These are phyloP conservation scores for Theretra japonica DNA, from an alignment of 2,888 invertebrate species.

Conservation along the genomic window DNA sequence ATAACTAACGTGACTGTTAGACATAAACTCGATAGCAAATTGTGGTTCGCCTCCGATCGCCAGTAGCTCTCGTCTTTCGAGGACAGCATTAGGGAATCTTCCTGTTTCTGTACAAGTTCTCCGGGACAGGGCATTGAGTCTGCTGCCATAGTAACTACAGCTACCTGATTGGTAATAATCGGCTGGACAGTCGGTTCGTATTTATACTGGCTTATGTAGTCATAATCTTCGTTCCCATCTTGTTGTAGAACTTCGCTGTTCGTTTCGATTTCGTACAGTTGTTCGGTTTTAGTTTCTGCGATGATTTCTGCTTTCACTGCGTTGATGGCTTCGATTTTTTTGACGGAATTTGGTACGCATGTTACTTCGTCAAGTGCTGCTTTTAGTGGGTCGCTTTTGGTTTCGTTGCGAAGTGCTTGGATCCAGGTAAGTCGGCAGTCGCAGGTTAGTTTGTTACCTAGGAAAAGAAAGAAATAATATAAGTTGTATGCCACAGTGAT, in stretches of 20 bases:
- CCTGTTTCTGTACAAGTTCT: conserved; percentile 63
- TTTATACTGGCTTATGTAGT: conserved; percentile 60
- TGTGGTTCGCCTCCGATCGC: conserved; percentile 61
- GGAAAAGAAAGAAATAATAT: conserved; percentile 37
- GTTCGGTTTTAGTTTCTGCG: conserved; percentile 45
- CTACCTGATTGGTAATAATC: conserved; percentile 57
- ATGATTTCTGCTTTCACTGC: conserved; percentile 36
- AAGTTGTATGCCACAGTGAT: too few species aligned
- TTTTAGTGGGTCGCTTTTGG: conserved; percentile 88
- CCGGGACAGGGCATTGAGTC: conserved; percentile 68
- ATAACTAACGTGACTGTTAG: conserved; percentile 55
- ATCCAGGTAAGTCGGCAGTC: conserved; percentile 93
- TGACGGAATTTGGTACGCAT: conserved; percentile 71
- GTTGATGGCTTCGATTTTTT: conserved; percentile 42
- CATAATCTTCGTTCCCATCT: conserved; percentile 59
- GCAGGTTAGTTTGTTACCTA: conserved; percentile 92
- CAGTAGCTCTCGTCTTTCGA: conserved; percentile 75
- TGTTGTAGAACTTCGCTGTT: conserved; percentile 56
- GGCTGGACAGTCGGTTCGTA: conserved; percentile 63
- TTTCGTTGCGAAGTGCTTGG: conserved; percentile 89
- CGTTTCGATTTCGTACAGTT: conserved; percentile 56
- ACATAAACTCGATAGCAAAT: conserved; percentile 50
- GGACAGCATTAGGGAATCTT: conserved; percentile 77
- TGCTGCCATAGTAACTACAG: conserved; percentile 62
- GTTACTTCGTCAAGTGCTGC: conserved; percentile 88